phyloP scores from a whole-genome alignment of 2,888 invertebrate species.

The Eristalis tenax region DNA sequence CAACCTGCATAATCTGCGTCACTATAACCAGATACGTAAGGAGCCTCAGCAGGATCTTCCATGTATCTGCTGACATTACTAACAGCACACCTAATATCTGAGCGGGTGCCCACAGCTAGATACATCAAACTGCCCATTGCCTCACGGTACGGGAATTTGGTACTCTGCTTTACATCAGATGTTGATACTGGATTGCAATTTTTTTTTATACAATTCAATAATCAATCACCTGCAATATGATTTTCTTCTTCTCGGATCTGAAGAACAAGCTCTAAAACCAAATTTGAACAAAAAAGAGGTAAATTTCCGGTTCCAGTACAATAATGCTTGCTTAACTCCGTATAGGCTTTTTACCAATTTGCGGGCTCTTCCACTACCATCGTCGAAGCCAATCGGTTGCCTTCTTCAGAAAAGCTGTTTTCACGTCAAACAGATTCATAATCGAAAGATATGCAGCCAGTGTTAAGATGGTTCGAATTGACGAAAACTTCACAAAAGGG shows the following conservation, averaged over 20 bases:
- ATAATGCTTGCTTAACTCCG: constrained; percentile 73
- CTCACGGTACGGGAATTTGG: too few relatives aligned
- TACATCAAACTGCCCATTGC: too few relatives aligned
- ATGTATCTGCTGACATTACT: constrained; percentile 42
- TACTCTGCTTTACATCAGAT: constrained; percentile 47
- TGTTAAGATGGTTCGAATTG: too few relatives aligned
- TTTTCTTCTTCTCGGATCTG: constrained; percentile 67
- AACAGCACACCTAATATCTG: too few relatives aligned
- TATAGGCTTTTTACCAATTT: constrained; percentile 72
- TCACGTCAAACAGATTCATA: neutral
- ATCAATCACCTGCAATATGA: constrained; percentile 39
- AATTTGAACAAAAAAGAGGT: constrained; percentile 50
- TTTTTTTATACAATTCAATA: constrained; percentile 31
- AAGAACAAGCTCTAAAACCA: constrained; percentile 43
- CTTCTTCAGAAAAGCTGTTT: constrained; percentile 68
- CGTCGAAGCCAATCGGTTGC: constrained; percentile 58
- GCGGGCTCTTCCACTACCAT: constrained; percentile 67
- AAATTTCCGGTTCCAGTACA: constrained; percentile 71
- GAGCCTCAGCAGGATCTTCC: constrained; percentile 29
- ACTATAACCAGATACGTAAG: constrained; percentile 22
- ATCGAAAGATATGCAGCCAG: too few relatives aligned
- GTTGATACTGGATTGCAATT: constrained; percentile 49
- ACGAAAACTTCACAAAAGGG: too few relatives aligned
- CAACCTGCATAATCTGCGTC: constrained; percentile 43
- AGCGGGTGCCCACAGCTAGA: too few relatives aligned